A percentile compares a stretch with the other conserved stretches of the same genome.
These are phyloP conservation scores for Entomyzon cyanotis DNA, from an alignment of 2,113 vertebrate species.

Conservation along the genomic window DNA sequence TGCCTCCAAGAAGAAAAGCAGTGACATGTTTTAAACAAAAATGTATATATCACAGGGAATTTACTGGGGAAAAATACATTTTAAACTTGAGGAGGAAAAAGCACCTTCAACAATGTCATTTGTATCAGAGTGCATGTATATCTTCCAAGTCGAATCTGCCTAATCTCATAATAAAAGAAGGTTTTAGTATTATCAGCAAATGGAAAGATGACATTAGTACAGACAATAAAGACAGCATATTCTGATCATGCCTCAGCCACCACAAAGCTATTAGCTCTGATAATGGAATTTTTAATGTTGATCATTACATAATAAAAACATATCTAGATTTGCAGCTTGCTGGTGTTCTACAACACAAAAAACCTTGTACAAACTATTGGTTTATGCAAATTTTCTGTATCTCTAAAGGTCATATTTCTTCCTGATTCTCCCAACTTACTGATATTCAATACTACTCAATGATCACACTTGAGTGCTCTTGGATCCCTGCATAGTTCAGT, in stretches of 20 bases:
- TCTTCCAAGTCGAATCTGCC: not conserved
- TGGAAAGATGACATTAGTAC: not conserved
- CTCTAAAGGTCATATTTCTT: not conserved
- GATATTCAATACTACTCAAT: not conserved
- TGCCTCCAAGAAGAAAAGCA: not conserved
- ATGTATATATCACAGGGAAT: not conserved
- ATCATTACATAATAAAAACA: not conserved
- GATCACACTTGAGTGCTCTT: not conserved
- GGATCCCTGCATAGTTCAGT: not conserved
- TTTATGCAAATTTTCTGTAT: not conserved
- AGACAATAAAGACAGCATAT: not conserved
- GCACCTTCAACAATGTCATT: not conserved
- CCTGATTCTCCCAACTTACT: not conserved
- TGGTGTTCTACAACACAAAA: not conserved
- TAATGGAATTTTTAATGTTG: constrained; percentile 16
- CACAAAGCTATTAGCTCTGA: not conserved
- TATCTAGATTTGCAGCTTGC: not conserved
- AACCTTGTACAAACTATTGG: not conserved
- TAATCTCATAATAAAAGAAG: constrained; percentile 15
- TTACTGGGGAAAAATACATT: not conserved
- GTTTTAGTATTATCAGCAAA: not conserved
- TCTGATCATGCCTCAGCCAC: not conserved
- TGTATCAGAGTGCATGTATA: not conserved
- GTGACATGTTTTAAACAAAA: not conserved
- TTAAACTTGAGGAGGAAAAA: not conserved